Base-by-base conservation (phyloP, 2,888 invertebrate species). In the Cacoxenus indagator region DNA sequence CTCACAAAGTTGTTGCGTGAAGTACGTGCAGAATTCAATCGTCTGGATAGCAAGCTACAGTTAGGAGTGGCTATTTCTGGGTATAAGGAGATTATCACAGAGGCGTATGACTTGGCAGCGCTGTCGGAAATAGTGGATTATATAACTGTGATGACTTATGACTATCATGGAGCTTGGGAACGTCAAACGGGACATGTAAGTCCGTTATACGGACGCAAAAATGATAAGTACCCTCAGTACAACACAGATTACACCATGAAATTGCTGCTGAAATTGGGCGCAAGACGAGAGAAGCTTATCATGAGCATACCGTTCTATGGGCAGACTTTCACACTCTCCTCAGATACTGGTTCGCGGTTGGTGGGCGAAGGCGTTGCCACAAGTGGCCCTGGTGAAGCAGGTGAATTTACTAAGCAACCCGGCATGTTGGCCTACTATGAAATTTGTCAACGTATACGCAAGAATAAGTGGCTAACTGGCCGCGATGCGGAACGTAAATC, bases 121-220 rank as follows among this genome's bases (percentile, higher is more conserved):
- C 89, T 96, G 51, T 93, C 93, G 0, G 89, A 90, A 64, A 89
- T 92, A 46, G 91, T 92, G 0, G 94, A 96, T 78, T 96, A 95
- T 85, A 90, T 96, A 84, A 94, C 95, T 4, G 92, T 95, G 0
- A 96, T 96, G 95, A 92, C 93, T 0, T 96, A 95, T 76, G 96
- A 96, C 84, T 96, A 95, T 84, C 96, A 96, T 76, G 96, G 96
- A 0, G 92, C 94, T n/a, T 96, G 96, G 96, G 96, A 96, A 84
- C 88, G 90, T 17, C 89, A 89, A 71, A 94, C 95, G 0, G 94
- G 94, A 0, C 96, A 96, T 84, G 92, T 95, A 9, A 94, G 95
- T 74, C 96, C 96, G 0, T 87, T 96, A 2, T 91, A 92, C 70
- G 91, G 91, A 0, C 88, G 90, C 9, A 88, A 90, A 0, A 91